Base-by-base conservation (phyloP, 2,797 vertebrate genomes). In the Agapornis canus region DNA sequence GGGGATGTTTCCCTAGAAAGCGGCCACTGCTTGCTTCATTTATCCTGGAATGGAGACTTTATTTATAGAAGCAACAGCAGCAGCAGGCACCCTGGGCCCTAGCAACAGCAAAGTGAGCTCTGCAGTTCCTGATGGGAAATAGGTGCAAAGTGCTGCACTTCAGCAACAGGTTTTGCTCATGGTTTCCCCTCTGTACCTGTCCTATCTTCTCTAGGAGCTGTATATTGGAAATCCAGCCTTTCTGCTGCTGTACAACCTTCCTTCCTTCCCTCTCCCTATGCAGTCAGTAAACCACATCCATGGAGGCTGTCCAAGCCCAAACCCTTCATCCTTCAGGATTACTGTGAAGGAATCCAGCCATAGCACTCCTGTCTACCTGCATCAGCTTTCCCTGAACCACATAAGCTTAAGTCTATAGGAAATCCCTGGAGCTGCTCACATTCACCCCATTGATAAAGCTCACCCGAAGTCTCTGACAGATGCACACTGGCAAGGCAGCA, bases 61-160 rank as follows among this genome's bases (percentile, higher is more conserved):
- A 92, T 95, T 97, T 95, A 90, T 90, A 86, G 85, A 87, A 82
- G 49, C 32, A 68, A 26, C 49, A 89, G 71, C 61, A 79, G 70
- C 77, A 75, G 54, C 22, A 71, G 56, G 65, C 72, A 83, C 51
- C 48, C 69, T 45, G 70, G 37, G 85, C 77, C 92, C 43, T 94
- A 92, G 94, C 87, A 96, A 92, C 91, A 90, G 63, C 64, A 22
- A 75, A 97, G 56, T 54, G 82, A 83, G 81, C 65, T 78, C 57
- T 39, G 10, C 42, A 11, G 78, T 40, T 88, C 69, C 47, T 90
- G 27, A 15, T 35, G 19, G 77, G 72, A 94, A 94, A 51, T 40
- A 69, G 0, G n/a, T 37, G 35, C 45, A 32, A 89, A 52, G 68
- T 91, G 61, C 54, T 65, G 27, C 1, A 1, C 39, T 82, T 86